Percentiles rank a stretch among this genome's conserved stretches.
Conservation (phyloP, 37 sponge, comb jelly and placozoan species). For the Diacarnus erythraeanus region DNA sequence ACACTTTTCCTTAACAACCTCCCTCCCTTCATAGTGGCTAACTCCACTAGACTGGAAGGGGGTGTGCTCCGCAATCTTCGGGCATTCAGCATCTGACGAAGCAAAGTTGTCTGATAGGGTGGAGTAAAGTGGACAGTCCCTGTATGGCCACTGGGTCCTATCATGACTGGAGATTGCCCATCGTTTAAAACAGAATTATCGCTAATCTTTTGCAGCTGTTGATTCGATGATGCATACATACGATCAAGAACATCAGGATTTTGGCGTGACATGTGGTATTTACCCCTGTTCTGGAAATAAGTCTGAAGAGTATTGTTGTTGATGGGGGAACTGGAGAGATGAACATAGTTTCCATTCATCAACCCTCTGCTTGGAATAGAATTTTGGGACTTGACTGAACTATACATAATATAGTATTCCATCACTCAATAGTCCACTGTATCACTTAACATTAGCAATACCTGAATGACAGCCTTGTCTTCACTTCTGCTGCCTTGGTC, state of each 20-base stretch:
- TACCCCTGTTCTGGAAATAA: constrained; percentile 2
- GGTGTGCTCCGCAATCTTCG: neutral
- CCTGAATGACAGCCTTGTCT: constrained; percentile 26
- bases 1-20: neutral
- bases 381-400: constrained; percentile 29
- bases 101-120: constrained; percentile 7
- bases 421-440: neutral
- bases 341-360: neutral
- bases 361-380: neutral
- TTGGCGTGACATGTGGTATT: constrained; percentile 58
- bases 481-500: neutral
- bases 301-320: neutral
- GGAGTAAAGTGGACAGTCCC: neutral
- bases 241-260: constrained; percentile 58
- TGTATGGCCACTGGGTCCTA: neutral
- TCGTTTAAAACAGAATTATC: neutral
- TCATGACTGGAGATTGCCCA: neutral
- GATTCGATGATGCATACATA: constrained; percentile 9
- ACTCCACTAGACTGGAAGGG: constrained; percentile 14
- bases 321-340: neutral
- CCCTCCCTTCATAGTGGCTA: constrained; percentile 17
- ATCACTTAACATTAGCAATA: neutral
- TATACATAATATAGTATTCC: too few species aligned
- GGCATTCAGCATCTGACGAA: constrained; percentile 13
- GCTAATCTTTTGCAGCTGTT: neutral